Evolutionary conservation across 2,113 vertebrate species (phyloP), one percentile per base, ranked within the genome.

Genomic region (Xiphias gladius): DNA sequence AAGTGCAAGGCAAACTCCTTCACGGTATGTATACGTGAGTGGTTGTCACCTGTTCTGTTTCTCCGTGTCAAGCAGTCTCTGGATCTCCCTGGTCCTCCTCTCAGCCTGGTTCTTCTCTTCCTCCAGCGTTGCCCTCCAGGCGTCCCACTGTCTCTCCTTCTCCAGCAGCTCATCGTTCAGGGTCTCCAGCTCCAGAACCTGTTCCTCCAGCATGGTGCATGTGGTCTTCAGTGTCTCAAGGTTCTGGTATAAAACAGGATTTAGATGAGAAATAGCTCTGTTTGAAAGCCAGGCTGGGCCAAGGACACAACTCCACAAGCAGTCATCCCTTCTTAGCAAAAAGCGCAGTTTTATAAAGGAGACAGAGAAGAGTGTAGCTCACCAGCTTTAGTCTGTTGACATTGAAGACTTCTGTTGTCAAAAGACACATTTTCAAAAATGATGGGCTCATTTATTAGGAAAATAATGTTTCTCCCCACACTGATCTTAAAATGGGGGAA

Each of bases 171-270:
- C 98, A 0, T 99, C 98, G 0, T 99, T 99, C 87, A 99, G 91
- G 7, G 96, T 97, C 94, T 99, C 98, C 87, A 99, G 91, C 80
- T 99, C 98, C 94, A 99, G 91, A 43, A 99, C 98, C 95, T 99
- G 98, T 84, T 99, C 98, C 90, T 99, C 98, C 93, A 99, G 92
- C 98, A 99, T 99, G 1, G 98, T 99, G 93, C 98, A 99, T 0
- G 98, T 99, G 75, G 98, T 99, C 96, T 99, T 99, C 93, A 99
- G 95, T 14, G 98, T 99, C 95, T 99, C 98, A 79, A 99, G 97
- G 80, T 98, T 99, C 98, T 99, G 93, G 24, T 24, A 46, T 13
- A 74, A 66, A 10, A 68, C 43, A 79, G 14, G 41, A 61, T 46
- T 65, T 17, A 13, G 12, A 72, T 67, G 9, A 86, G 50, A 63